These are phyloP conservation scores for Zele albiditarsus DNA, from an alignment of 2,888 invertebrate genomes.

Conservation along the genomic window DNA sequence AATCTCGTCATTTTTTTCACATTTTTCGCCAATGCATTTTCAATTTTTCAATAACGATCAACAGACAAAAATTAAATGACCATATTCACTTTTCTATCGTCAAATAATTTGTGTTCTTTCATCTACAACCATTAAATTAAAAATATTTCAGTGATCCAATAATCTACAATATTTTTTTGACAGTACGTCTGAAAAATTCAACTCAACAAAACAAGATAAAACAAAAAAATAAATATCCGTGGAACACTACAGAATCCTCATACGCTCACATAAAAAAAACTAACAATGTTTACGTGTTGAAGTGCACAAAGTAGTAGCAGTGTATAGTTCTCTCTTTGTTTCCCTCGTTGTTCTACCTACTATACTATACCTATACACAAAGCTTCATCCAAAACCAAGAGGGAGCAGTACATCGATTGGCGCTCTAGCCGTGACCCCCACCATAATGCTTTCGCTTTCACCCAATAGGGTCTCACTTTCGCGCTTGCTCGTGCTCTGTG, in stretches of 20 bases:
- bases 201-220: background rate
- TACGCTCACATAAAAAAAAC: background rate
- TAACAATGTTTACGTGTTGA: conserved; percentile 8
- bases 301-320: background rate
- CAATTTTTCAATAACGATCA: no score
- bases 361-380: background rate
- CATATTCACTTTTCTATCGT: no score
- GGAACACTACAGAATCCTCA: background rate
- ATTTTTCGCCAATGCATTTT: no score
- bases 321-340: background rate
- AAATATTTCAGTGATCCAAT: no score
- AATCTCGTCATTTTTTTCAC: no score
- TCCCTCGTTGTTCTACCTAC: conserved; percentile 1
- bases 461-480: conserved; percentile 73
- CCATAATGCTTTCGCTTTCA: conserved; percentile 72
- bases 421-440: conserved; percentile 72
- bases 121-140: no score
- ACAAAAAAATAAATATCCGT: background rate
- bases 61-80: no score
- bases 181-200: no score
- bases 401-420: conserved; percentile 70
- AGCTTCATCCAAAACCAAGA: conserved; percentile 30
- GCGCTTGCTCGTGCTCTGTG: conserved; percentile 68
- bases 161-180: no score
- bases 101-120: no score